Conservation (phyloP, 2,888 invertebrate species). For the Bruchidius siliquastri region DNA sequence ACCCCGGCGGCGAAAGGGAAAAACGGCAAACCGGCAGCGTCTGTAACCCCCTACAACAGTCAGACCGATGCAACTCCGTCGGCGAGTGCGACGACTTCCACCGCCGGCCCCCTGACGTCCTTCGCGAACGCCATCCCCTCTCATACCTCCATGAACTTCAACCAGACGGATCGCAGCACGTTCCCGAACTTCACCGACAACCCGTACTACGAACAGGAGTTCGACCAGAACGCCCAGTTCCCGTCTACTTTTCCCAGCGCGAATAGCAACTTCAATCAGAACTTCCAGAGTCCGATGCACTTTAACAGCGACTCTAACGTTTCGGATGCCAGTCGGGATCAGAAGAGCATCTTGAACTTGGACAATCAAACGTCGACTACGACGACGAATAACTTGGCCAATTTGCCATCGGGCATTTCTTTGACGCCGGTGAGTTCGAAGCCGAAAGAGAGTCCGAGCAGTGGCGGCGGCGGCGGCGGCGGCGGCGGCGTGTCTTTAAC, state of each 20-base stretch:
- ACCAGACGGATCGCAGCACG: conserved; percentile 27
- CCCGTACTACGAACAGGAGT: conserved; percentile 27
- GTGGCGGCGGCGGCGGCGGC: too few relatives aligned
- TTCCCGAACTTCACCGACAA: conserved; percentile 25
- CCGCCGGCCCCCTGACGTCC: conserved; percentile 17
- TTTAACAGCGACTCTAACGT: conserved; percentile 11
- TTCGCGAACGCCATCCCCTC: conserved; percentile 21
- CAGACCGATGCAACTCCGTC: conserved; percentile 17
- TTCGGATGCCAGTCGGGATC: conserved; percentile 10
- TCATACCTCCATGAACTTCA: conserved; percentile 20
- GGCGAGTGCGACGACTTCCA: conserved; percentile 7
- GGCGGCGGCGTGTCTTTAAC: conserved; percentile 4
- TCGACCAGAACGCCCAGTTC: conserved; percentile 28
- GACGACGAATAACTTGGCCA: conserved; percentile 18
- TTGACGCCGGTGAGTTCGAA: conserved; percentile 19
- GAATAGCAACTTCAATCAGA: conserved; percentile 21
- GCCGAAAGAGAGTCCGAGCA: conserved; percentile 11
- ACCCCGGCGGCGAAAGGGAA: conserved; percentile 46
- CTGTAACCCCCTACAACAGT: conserved; percentile 49
- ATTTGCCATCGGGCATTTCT: conserved; percentile 28
- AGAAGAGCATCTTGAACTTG: conserved; percentile 25
- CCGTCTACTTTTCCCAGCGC: conserved; percentile 24
- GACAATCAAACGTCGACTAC: conserved; percentile 24
- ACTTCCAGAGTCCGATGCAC: conserved; percentile 3
- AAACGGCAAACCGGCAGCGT: conserved; percentile 52